Conservation (phyloP, 2,113 vertebrate species). For the Amphiprion percula region DNA sequence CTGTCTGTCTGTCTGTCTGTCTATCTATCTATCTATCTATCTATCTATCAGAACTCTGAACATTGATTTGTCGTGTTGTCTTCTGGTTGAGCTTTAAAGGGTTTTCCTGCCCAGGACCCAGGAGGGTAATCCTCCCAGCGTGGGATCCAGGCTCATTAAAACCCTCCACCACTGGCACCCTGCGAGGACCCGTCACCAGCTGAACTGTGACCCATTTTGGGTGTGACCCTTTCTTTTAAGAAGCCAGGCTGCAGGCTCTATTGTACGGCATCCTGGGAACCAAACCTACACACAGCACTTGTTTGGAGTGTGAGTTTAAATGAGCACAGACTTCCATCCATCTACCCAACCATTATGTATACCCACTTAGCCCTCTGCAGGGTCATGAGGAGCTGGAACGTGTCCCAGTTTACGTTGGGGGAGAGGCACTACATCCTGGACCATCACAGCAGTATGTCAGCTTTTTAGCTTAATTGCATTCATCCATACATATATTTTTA, state of each 20-base stretch:
- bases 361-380: background rate
- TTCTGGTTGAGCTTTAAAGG: slow-evolving; percentile 37
- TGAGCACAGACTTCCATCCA: slow-evolving; percentile 32
- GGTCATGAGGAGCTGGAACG: background rate
- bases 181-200: slow-evolving; percentile 46
- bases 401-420: slow-evolving; percentile 11
- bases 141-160: slow-evolving; percentile 77
- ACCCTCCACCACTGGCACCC: slow-evolving; percentile 53
- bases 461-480: background rate
- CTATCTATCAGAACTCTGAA: background rate
- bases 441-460: background rate
- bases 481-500: background rate
- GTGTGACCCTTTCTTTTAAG: slow-evolving; percentile 69
- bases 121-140: slow-evolving; percentile 71
- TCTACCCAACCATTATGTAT: slow-evolving; percentile 15
- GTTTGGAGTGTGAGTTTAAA: slow-evolving; percentile 54
- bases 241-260: slow-evolving; percentile 50
- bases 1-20: too few relatives aligned
- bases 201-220: slow-evolving; percentile 79
- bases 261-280: slow-evolving; percentile 77
- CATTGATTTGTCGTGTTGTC: slow-evolving; percentile 22
- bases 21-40: too few relatives aligned
- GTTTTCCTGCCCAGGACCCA: slow-evolving; percentile 51
- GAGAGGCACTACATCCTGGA: slow-evolving; percentile 10
- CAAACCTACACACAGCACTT: slow-evolving; percentile 51